These are phyloP conservation scores for Hapalemur alaotrensis DNA, from an alignment of 2,797 vertebrate genomes.

Conservation along the genomic window DNA sequence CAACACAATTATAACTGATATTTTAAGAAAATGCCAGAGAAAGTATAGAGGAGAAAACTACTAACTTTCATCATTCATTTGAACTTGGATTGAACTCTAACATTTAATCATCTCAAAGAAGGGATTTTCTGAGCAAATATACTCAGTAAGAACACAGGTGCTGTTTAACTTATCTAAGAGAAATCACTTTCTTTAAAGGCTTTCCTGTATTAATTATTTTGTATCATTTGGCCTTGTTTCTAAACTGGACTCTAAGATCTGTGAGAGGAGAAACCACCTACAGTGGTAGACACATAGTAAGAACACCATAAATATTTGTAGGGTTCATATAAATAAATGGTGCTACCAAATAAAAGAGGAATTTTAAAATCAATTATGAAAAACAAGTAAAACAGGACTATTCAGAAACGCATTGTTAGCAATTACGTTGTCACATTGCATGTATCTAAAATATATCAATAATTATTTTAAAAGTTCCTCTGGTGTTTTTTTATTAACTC, in stretches of 20 bases:
- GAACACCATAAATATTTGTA: background rate
- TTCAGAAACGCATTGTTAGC: background rate
- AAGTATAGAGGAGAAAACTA: background rate
- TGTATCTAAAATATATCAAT: background rate
- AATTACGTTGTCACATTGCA: background rate
- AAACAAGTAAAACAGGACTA: background rate
- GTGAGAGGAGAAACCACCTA: background rate
- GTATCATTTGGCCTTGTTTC: background rate
- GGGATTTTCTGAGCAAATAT: constrained; percentile 32
- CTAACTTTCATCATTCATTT: background rate
- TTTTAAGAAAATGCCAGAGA: background rate
- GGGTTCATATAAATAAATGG: background rate
- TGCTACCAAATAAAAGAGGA: background rate
- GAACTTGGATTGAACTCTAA: constrained; percentile 7
- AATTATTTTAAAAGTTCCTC: background rate
- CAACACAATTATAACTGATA: background rate
- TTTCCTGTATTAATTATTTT: background rate
- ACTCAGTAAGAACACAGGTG: background rate
- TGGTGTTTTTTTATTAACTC: background rate
- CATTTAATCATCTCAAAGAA: background rate
- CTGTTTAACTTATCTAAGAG: background rate
- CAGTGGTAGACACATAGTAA: background rate
- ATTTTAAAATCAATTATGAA: background rate
- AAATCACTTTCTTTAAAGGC: background rate
- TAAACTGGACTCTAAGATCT: background rate